Evolutionary conservation across 2,113 vertebrate species (phyloP), one percentile per base, ranked within the genome.

Genomic region (Perca schrenkii): DNA sequence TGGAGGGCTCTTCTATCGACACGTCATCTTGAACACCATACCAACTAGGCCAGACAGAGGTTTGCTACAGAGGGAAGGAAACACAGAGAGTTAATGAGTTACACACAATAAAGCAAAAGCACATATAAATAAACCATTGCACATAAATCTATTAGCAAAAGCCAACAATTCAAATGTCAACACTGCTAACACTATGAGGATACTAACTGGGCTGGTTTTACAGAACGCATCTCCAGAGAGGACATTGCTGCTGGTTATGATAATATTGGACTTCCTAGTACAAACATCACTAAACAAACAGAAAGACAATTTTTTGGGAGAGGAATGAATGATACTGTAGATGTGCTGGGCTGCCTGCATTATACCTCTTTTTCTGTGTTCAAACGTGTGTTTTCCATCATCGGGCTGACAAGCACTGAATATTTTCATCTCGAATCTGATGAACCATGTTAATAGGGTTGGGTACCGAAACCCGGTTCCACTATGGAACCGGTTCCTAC

Each of bases 1-100:
- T 83, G 21, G 96, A 93, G 6, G 95, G 95, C 84, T 96, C 96
- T 3, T 96, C 96, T 46, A 95, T 89, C 0, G 96, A 96, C 72
- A 92, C 88, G 52, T 97, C 96, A 19, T 97, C 96, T 86, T 96
- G 95, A 50, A 95, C 94, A 5, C 94, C 93, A 5, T 96, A 96
- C 96, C 95, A 96, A 66, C 93, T 96, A 1, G 95, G 94, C 96
- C 96, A 96, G 70, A 96, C 93, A 15, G 96, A 95, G 1, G 94
- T 94, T 94, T 96, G 93, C 93, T 94, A 2, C 4, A 77, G 16
- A 58, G 65, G 63, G 60, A 64, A 83, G 57, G n/a, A 70, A 64
- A 88, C 22, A 46, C 19, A 50, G 2, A 28, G 25, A 17, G 58
- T 74, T 60, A 28, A 74, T 82, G 75, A 25, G 21, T 71, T 25